These are phyloP conservation scores for Gavia stellata DNA, from an alignment of 2,113 vertebrate species.

Conservation along the genomic window DNA sequence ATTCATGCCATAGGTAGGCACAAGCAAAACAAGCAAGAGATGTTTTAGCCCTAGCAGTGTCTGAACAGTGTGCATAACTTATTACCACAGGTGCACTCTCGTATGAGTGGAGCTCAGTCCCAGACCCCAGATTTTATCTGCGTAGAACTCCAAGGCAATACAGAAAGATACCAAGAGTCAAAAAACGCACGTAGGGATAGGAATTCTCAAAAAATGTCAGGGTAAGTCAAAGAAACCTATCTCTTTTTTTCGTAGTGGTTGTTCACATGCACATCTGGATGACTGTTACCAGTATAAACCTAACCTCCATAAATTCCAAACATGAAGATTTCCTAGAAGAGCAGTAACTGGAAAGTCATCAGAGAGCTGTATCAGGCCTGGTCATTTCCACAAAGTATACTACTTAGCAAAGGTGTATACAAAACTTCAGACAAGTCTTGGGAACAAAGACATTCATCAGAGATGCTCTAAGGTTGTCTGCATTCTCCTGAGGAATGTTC, in stretches of 20 bases:
- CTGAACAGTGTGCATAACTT: rapidly evolving
- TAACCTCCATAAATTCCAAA: background rate
- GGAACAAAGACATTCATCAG: background rate
- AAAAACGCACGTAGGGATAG: background rate
- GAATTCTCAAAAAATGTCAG: background rate
- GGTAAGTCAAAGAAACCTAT: background rate
- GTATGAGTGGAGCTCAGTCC: background rate
- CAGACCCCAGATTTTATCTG: background rate
- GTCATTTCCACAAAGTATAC: background rate
- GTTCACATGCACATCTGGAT: background rate
- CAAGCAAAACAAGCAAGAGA: background rate
- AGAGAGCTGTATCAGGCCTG: background rate
- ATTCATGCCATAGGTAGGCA: background rate
- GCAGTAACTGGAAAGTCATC: background rate
- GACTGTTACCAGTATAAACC: background rate
- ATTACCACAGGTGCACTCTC: background rate
- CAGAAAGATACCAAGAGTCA: background rate
- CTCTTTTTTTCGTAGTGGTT: background rate
- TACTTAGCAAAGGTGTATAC: background rate
- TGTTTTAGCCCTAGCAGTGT: background rate
- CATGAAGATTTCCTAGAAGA: background rate
- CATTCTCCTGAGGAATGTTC: background rate
- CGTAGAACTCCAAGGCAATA: background rate
- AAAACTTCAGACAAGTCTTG: background rate
- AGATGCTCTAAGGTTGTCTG: background rate